These are phyloP conservation scores for Ethmia dodecea DNA, from an alignment of 2,888 invertebrate genomes.

Conservation along the genomic window DNA sequence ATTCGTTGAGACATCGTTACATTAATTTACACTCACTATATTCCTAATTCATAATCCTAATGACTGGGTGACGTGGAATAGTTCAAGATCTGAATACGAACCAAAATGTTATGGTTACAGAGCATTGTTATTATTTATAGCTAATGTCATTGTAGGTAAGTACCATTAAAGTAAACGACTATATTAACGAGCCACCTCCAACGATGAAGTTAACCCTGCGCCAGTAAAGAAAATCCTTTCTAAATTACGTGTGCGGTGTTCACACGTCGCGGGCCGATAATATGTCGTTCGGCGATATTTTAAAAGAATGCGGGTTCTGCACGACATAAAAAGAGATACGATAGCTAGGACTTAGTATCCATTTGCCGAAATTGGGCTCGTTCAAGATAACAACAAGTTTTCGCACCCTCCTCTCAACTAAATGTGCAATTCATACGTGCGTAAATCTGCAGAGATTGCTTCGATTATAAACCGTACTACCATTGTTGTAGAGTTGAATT, in stretches of 20 bases:
- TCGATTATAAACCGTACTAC: constrained; percentile 24
- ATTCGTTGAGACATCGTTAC: too few species aligned
- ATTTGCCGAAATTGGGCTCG: constrained; percentile 77
- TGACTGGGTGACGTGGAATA: too few species aligned
- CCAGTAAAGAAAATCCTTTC: constrained; percentile 66
- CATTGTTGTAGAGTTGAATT: constrained; percentile 18
- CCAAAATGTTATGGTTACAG: too few species aligned
- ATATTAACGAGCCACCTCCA: too few species aligned
- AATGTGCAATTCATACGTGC: constrained; percentile 75
- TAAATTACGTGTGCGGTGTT: constrained; percentile 56
- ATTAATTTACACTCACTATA: too few species aligned
- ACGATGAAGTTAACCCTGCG: constrained; percentile 30
- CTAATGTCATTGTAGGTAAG: too few species aligned
- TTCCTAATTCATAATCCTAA: too few species aligned
- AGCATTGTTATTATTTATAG: too few species aligned
- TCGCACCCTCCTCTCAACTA: constrained; percentile 75
- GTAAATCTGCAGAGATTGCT: constrained; percentile 38
- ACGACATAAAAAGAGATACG: constrained; percentile 71
- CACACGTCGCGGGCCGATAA: constrained; percentile 41
- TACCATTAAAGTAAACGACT: too few species aligned
- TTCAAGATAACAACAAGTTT: constrained; percentile 76
- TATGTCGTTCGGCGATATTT: constrained; percentile 64
- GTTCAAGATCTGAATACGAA: too few species aligned
- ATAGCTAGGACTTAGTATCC: constrained; percentile 76
- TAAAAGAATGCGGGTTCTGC: constrained; percentile 62